Evolutionary conservation across 2,888 invertebrate genomes (phyloP).

Genomic region (Altica lythri): DNA sequence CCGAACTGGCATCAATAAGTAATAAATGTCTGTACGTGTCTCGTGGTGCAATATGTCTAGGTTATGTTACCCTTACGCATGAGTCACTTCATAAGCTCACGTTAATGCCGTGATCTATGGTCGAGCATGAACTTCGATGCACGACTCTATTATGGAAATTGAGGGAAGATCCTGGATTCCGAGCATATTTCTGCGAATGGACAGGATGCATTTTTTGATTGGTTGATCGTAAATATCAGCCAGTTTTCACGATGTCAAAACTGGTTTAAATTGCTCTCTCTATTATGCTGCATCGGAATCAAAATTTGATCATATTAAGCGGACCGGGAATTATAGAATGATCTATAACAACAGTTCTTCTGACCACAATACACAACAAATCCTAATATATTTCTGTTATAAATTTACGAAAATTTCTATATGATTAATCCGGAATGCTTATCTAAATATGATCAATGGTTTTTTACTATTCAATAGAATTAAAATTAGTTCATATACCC

Average conservation of each 20-base stretch:
- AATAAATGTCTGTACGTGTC: conserved; percentile 47
- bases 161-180: conserved; percentile 31
- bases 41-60: conserved; percentile 44
- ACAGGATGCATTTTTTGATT: conserved; percentile 24
- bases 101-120: conserved; percentile 50
- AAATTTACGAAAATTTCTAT: too few relatives aligned
- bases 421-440: too few relatives aligned
- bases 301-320: conserved; percentile 10
- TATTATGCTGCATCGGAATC: conserved; percentile 7
- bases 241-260: conserved; percentile 14
- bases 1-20: conserved; percentile 53
- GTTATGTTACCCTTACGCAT: conserved; percentile 49
- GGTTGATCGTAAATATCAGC: conserved; percentile 6
- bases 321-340: conserved; percentile 7
- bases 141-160: conserved; percentile 48
- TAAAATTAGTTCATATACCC: too few relatives aligned
- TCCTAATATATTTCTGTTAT: background rate
- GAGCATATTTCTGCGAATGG: conserved; percentile 18
- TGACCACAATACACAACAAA: background rate
- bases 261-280: conserved; percentile 9
- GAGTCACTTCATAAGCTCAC: conserved; percentile 50
- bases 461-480: too few relatives aligned
- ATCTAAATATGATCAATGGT: too few relatives aligned
- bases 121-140: conserved; percentile 44
- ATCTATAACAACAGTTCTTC: conserved; percentile 6